Evolutionary conservation across 1,140 invertebrate species (phyloP), one percentile per base, ranked within the genome.

Genomic region (Rhopalosiphum maidis): DNA sequence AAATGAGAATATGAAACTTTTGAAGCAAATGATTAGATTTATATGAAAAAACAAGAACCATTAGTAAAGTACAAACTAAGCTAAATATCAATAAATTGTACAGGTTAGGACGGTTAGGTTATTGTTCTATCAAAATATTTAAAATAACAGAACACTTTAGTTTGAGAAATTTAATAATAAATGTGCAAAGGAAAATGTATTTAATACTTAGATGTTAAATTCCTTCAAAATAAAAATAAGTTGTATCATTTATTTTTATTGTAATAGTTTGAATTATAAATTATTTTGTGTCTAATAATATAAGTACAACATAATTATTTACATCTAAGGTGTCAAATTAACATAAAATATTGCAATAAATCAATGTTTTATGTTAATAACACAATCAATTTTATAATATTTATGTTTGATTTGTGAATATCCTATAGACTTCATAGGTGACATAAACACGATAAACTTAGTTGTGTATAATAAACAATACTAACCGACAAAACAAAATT

Each of bases 261-360:
- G 21, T 54, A 54, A 89, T 88, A 35, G 21, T 89, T 54, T 21
- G 51, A 54, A 89, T 89, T 25, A 89, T 89, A 54, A 35, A 89
- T 89, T 37, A 89, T 54, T 89, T 89, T 37, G 22, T 54, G 7
- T 54, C 54, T 89, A 89, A 23, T 89, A 35, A 89, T 37, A 30
- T 89, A 89, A 11, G 48, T 54, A 89, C 87, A 89, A 89, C n/a
- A 37, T 8, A 51, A 54, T 35, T 89, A 54, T 89, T 37, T 89
- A 89, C n/a, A 89, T 35, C 48, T 35, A 54, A 89, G 0, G 18
- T 88, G 30, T 21, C 7, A 37, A 54, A 54, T 51, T 30, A 54
- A 54, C 30, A 88, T 51, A 54, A 54, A 89, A 89, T 54, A 89
- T 54, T 51, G 21, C 15, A 46, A 87, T 46, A 41, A 46, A 88